Conservation (phyloP, 1,140 invertebrate species). For the Drosophila sulfurigaster region DNA sequence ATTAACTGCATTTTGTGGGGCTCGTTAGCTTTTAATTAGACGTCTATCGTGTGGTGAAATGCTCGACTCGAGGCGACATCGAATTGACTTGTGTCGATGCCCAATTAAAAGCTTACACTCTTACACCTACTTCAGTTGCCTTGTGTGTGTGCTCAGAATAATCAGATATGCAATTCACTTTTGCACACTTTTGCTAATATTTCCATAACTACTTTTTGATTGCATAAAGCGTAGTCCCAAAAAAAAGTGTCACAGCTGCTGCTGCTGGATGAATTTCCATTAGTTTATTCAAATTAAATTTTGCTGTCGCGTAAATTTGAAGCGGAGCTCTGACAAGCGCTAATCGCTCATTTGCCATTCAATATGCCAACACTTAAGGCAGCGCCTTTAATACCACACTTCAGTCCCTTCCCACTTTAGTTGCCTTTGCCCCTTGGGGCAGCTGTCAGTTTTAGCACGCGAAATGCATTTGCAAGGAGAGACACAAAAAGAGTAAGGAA, state of each 20-base stretch:
- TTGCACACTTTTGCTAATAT: not conserved
- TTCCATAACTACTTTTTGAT: not conserved
- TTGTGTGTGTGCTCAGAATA: not conserved
- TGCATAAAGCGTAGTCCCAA: not conserved
- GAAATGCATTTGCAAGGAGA: slow-evolving; percentile 50
- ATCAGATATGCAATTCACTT: not conserved
- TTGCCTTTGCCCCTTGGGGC: slow-evolving; percentile 13
- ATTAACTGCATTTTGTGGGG: slow-evolving; percentile 38
- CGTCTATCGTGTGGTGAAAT: slow-evolving; percentile 42
- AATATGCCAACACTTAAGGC: slow-evolving; percentile 52
- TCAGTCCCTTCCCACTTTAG: not conserved
- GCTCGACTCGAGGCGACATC: slow-evolving; percentile 24
- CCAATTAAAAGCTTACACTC: slow-evolving; percentile 47
- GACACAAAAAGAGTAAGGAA: not conserved
- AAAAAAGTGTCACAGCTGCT: not conserved
- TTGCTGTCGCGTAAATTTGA: slow-evolving; percentile 54
- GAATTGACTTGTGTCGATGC: not conserved
- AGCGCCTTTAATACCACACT: not conserved
- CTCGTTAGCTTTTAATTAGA: slow-evolving; percentile 74
- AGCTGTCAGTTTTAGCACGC: slow-evolving; percentile 35
- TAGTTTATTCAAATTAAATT: slow-evolving; percentile 61
- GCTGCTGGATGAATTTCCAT: slow-evolving; percentile 1
- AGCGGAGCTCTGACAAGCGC: slow-evolving; percentile 52
- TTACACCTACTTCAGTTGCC: slow-evolving; percentile 1
- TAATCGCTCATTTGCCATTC: slow-evolving; percentile 75